Percentiles rank a stretch among this genome's conserved stretches.
Evolutionary conservation across 2,113 vertebrate genomes (phyloP).

Genomic region (Gymnogyps californianus): DNA sequence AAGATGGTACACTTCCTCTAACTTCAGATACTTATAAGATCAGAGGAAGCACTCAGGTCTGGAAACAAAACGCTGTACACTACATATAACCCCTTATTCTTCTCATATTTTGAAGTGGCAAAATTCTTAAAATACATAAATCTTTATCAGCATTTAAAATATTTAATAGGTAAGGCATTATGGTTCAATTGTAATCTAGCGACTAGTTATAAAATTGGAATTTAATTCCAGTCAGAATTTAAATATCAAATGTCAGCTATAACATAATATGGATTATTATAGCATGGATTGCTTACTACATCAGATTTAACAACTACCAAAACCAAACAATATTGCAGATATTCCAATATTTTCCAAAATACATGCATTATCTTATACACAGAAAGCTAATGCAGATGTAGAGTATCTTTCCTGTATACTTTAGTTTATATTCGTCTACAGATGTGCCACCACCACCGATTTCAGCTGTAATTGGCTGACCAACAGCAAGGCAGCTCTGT

Average conservation of each 20-base stretch:
- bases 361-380: neutral
- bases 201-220: neutral
- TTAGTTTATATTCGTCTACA: conserved; percentile 20
- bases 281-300: neutral
- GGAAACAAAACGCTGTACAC: neutral
- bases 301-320: neutral
- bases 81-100: fast-evolving
- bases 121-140: neutral
- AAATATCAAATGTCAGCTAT: neutral
- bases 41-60: neutral
- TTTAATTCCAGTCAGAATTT: neutral
- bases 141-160: neutral
- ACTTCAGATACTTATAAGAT: neutral
- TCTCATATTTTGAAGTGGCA: neutral
- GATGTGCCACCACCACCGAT: neutral
- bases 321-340: neutral
- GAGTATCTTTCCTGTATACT: conserved; percentile 32
- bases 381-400: neutral
- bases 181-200: neutral
- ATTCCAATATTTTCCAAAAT: neutral
- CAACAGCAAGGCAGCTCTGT: conserved; percentile 57
- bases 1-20: neutral
- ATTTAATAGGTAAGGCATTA: neutral
- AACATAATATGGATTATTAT: neutral
- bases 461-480: conserved; percentile 41